These are phyloP conservation scores for Caradrina kadenii DNA, from an alignment of 2,888 invertebrate genomes.

Conservation along the genomic window DNA sequence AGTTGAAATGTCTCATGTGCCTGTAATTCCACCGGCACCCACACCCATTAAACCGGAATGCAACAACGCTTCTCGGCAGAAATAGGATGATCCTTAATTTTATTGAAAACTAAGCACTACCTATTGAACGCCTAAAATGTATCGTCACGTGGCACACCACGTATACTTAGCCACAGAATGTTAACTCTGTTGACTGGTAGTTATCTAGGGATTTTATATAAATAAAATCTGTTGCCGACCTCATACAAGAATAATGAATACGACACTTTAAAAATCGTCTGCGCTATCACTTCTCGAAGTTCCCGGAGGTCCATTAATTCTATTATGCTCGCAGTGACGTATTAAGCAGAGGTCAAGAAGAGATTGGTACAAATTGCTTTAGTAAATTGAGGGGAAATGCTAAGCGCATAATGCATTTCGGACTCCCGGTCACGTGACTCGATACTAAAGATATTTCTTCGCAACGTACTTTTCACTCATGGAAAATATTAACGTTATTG, in stretches of 20 bases:
- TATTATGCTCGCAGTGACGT: constrained; percentile 8
- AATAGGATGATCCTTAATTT: not conserved
- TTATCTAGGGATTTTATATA: too few species aligned
- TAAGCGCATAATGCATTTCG: constrained; percentile 41
- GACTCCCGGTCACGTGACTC: not conserved
- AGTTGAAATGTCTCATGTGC: too few species aligned
- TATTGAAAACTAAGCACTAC: not conserved
- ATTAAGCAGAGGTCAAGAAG: constrained; percentile 25
- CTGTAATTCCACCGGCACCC: too few species aligned
- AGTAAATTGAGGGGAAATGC: constrained; percentile 34
- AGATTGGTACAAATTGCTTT: constrained; percentile 44
- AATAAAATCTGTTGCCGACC: too few species aligned
- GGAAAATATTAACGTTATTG: not conserved
- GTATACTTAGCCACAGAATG: not conserved
- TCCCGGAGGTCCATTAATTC: constrained; percentile 26
- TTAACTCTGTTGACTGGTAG: not conserved
- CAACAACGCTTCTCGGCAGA: too few species aligned
- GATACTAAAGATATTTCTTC: not conserved
- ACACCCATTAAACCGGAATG: too few species aligned
- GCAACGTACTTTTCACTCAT: not conserved
- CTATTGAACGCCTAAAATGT: not conserved
- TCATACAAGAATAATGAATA: not conserved
- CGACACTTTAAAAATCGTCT: not conserved
- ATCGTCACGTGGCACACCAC: not conserved
- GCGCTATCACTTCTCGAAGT: not conserved